These are phyloP conservation scores for Chaetodon trifasciatus DNA, from an alignment of 2,797 vertebrate genomes.

Conservation along the genomic window DNA sequence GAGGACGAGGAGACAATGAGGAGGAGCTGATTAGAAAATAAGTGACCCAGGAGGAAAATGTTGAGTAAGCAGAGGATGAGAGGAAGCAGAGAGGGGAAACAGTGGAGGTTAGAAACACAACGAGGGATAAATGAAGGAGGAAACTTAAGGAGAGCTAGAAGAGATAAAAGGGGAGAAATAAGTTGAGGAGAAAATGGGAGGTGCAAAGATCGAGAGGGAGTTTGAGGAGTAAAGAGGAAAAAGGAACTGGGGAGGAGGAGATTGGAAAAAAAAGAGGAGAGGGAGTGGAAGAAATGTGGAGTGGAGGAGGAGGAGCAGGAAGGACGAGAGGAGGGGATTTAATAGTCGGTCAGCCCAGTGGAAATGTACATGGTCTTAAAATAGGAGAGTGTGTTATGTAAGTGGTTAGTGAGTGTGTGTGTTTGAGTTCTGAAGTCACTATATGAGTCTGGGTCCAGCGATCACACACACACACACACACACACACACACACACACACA, in stretches of 20 bases:
- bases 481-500: slow-evolving; percentile 29
- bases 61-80: neutral
- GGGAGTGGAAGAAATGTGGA: slow-evolving; percentile 31
- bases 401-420: slow-evolving; percentile 64
- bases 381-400: slow-evolving; percentile 82
- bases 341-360: slow-evolving; percentile 72
- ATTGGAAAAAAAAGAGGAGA: neutral
- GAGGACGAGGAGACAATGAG: neutral
- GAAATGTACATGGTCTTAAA: slow-evolving; percentile 85
- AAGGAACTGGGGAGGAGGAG: neutral
- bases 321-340: slow-evolving; percentile 38
- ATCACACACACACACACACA: slow-evolving; percentile 30
- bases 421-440: slow-evolving; percentile 47
- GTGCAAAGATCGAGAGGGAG: neutral
- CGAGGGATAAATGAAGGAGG: neutral
- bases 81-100: neutral
- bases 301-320: slow-evolving; percentile 19
- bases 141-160: neutral
- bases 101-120: neutral
- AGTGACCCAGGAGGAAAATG: neutral
- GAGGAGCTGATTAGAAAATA: neutral
- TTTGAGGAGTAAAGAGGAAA: neutral
- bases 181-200: too few relatives aligned
- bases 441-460: slow-evolving; percentile 32
- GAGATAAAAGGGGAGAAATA: neutral